Base-by-base conservation (phyloP, 2,888 invertebrate genomes). In the Synanthedon formicaeformis region DNA sequence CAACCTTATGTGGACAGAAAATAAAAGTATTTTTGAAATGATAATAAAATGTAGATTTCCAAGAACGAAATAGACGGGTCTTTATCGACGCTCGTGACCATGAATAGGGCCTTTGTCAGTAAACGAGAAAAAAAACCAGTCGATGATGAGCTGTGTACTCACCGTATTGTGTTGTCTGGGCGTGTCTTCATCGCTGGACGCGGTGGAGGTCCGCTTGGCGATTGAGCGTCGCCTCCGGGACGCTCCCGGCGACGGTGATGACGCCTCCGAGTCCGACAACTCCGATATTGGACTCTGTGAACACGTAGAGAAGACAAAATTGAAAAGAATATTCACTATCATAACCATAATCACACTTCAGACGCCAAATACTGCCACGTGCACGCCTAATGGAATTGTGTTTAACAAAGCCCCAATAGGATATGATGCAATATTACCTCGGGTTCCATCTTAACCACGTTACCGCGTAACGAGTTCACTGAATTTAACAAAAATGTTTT, bases 261-360 rank as follows among this genome's bases (percentile, higher is more conserved):
- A 78, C 53, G 82, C 71, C 56, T 88, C 88, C 41, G 90, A 90
- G 60, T 91, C 91, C 4, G 91, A 91, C 59, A 91, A 75, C 67
- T 90, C 90, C 58, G 91, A 91, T 55, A 91, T 76, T 56, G 91
- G 82, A 65, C 82, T 85, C 82, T 88, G 74, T 56, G 61, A 64
- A 14, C 49, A 49, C 5, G 23, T 23, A 5, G 23, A 23, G 4
- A 23, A 23, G 34, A 34, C 10, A 34, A 34, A 34, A 34, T 34
- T 45, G 2, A 52, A 56, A 4, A 52, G 8, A 34, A 57, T 55
- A 58, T 11, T 1, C 45, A 34, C 8, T 34, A 8, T 34, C 10
- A 34, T 34, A 6, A 34, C 8, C 8, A 10, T 10, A 34, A 34
- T 34, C 34, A 34, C 34, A 34, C 34, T 34, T 34, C 34, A 10